Conservation (phyloP, 2,888 invertebrate genomes). For the Melanargia galathea region DNA sequence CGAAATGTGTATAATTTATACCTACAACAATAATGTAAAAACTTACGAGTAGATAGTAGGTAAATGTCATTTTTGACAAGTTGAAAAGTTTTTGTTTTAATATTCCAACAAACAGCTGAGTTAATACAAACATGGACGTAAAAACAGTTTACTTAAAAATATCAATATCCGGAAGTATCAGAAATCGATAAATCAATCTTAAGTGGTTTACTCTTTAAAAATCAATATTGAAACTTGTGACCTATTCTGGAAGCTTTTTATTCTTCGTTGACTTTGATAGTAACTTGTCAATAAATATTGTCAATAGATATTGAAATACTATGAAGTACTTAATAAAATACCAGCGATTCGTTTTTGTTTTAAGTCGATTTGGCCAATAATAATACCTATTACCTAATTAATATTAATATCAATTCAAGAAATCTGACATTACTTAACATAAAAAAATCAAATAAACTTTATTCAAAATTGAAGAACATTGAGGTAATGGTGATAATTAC, state of each 20-base stretch:
- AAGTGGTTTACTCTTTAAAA: conserved; percentile 22
- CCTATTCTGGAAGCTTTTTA: background rate
- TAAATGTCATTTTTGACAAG: no score
- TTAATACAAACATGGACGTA: conserved; percentile 12
- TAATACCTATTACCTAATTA: no score
- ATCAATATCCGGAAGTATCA: conserved; percentile 35
- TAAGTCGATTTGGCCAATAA: no score
- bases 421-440: no score
- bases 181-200: conserved; percentile 28
- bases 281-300: background rate
- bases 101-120: conserved; percentile 21
- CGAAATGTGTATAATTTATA: background rate
- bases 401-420: no score
- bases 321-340: no score
- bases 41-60: no score
- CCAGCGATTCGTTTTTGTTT: no score
- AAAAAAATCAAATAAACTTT: no score
- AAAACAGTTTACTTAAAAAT: conserved; percentile 21
- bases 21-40: background rate
- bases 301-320: background rate
- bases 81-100: background rate
- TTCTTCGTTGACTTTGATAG: conserved; percentile 7
- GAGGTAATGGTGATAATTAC: no score
- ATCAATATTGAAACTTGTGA: conserved; percentile 25
- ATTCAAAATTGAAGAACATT: no score